Evolutionary conservation across 2,888 invertebrate species (phyloP), one percentile per base, ranked within the genome.

Genomic region (Pyrrhia umbra): DNA sequence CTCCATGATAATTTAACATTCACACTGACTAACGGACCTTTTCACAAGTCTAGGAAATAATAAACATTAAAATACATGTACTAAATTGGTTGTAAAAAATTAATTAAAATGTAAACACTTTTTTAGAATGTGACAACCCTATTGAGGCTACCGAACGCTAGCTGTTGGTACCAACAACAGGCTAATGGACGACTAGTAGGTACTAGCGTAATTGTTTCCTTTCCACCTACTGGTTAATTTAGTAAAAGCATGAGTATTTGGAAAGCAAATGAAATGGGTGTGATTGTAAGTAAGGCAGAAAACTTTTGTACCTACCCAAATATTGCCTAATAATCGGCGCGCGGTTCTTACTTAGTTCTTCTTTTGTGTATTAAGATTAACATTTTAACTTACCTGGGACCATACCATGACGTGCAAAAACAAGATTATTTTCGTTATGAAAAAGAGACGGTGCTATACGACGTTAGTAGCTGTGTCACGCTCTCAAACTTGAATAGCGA

Each of bases 171-270:
- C 43, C 60, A 75, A 70, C 62, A 56, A 34, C 43, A 18, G 21
- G 23, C 64, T 76, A 71, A 71, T 76, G 56, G 56, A 9, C 8
- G 40, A 39, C 16, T 18, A 27, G 72, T 71, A 71, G 64, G 72
- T 76, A 76, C 64, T 30, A 18, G 4, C 8, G 27, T 63, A 76
- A 71, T 71, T 45, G 43, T 56, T 70, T 71, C 64, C 56, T 76
- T 52, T 71, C 13, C 4, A 39, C 42, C 39, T 43, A 62, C 30
- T 13, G 8, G 8, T 8, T 27, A n/a, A 49, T 56, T 47, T 6
- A 67, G 20, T 68, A 56, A 49, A 57, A 51, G 13, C 13, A 25
- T 5, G 6, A 13, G 6, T 58, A 62, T 60, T 52, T 55, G n/a
- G 45, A 55, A 69, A 55, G 50, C 30, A 55, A 47, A 30, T 60